phyloP scores from a whole-genome alignment of 2,113 vertebrate species.

The Jaculus jaculus region DNA sequence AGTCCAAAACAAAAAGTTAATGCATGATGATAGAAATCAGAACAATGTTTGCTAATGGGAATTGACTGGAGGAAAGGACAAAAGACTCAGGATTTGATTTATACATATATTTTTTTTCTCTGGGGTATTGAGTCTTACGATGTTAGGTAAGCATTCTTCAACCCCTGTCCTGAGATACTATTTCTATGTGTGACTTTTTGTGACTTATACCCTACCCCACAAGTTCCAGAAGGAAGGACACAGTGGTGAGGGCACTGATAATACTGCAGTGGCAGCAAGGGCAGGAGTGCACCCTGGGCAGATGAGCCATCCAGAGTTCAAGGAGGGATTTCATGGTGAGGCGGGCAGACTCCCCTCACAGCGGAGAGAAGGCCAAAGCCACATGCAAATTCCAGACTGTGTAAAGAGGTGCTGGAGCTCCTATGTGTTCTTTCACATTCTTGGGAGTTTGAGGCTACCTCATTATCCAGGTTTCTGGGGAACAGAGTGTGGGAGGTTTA shows the following conservation, averaged over 20 bases:
- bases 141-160: background rate
- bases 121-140: background rate
- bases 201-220: background rate
- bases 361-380: background rate
- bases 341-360: background rate
- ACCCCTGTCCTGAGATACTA: background rate
- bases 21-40: background rate
- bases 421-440: background rate
- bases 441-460: background rate
- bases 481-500: background rate
- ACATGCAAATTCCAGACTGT: background rate
- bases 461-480: background rate
- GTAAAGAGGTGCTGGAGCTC: background rate
- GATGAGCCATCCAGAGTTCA: background rate
- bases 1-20: background rate
- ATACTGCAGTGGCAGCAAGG: background rate
- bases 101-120: background rate
- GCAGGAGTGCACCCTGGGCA: background rate
- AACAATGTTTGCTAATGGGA: background rate
- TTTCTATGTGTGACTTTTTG: background rate
- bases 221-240: background rate
- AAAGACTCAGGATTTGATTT: background rate
- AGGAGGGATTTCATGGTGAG: background rate
- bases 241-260: background rate
- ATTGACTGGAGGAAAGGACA: background rate